phyloP scores from a whole-genome alignment of 2,888 invertebrate genomes.

The Aporophyla nigra region DNA sequence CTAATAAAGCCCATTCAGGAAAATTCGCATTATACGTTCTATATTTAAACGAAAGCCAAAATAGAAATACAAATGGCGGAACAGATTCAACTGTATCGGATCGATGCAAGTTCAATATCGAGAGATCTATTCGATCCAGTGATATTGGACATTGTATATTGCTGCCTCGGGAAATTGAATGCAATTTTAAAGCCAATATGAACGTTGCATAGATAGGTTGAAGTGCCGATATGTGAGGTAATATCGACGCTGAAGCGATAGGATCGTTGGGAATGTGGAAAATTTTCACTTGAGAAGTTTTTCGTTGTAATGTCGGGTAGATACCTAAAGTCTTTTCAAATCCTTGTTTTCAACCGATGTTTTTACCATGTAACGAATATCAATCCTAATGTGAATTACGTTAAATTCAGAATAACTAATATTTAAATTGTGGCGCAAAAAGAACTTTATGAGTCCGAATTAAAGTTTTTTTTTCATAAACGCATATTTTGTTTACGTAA shows the following conservation, averaged over 20 bases:
- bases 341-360: background rate
- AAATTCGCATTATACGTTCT: background rate
- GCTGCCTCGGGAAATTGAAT: slow-evolving; percentile 47
- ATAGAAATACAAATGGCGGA: background rate
- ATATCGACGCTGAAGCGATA: background rate
- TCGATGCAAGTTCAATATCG: slow-evolving; percentile 17
- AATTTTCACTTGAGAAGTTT: background rate
- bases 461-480: background rate
- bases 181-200: slow-evolving; percentile 50
- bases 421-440: background rate
- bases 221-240: slow-evolving; percentile 1
- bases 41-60: background rate
- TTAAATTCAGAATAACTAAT: background rate
- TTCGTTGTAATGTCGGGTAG: background rate
- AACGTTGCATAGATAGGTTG: slow-evolving; percentile 1
- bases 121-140: slow-evolving; percentile 18
- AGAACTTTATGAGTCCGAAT: background rate
- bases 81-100: background rate
- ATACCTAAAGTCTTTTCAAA: background rate
- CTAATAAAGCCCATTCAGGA: background rate
- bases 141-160: slow-evolving; percentile 46
- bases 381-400: background rate
- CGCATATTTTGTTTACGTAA: background rate
- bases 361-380: too few species aligned
- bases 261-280: background rate